Percentiles rank a stretch among this genome's conserved stretches.
Evolutionary conservation across 2,888 invertebrate genomes (phyloP).

Genomic region (Ormyrus rosae): DNA sequence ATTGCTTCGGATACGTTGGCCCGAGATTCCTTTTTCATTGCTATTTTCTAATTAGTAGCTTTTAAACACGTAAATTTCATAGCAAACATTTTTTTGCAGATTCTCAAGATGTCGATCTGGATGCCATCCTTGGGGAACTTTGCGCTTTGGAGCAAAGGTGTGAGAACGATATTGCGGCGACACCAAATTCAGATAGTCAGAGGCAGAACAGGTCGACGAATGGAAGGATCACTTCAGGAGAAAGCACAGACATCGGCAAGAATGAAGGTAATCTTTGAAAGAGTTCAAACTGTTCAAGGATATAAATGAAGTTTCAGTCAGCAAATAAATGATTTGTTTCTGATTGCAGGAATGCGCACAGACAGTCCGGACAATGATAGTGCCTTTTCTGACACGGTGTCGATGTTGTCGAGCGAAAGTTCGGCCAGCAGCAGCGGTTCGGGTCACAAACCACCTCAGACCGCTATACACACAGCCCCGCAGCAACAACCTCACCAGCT

Average conservation of each 20-base stretch:
- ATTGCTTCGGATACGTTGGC: neutral
- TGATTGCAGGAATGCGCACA: constrained; percentile 78
- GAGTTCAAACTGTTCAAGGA: neutral
- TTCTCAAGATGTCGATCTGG: constrained; percentile 96
- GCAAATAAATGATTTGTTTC: constrained; percentile 22
- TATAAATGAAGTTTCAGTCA: too few relatives aligned
- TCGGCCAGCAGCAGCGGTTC: constrained; percentile 93
- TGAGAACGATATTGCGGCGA: constrained; percentile 75
- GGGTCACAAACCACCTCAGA: constrained; percentile 77
- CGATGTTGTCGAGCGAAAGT: constrained; percentile 93
- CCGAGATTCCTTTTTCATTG: neutral
- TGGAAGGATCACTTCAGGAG: constrained; percentile 68
- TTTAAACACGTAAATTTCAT: neutral
- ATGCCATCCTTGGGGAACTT: constrained; percentile 96
- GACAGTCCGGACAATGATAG: constrained; percentile 99
- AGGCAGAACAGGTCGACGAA: constrained; percentile 70
- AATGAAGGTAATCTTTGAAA: constrained; percentile 56
- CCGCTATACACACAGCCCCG: constrained; percentile 71
- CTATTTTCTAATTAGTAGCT: neutral
- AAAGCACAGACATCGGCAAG: constrained; percentile 70
- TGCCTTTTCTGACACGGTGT: constrained; percentile 98
- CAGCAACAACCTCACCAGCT: constrained; percentile 73
- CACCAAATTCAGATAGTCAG: constrained; percentile 71
- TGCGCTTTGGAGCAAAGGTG: constrained; percentile 90
- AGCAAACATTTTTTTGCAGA: constrained; percentile 77